Base-by-base conservation (phyloP, 2,888 invertebrate species). In the Pachliopta kotzebuea region DNA sequence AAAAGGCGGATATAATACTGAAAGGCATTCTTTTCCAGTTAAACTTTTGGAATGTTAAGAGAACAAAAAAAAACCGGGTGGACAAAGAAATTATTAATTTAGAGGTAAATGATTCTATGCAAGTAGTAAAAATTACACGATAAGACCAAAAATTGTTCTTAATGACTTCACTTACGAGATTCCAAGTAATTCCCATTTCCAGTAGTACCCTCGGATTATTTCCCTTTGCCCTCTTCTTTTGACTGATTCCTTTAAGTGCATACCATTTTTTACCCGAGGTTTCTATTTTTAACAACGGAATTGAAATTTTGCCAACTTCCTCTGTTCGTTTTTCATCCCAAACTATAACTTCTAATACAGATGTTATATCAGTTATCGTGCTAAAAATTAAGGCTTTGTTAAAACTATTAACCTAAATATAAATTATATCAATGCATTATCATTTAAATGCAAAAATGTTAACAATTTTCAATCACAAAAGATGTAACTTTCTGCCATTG, bases 241-340 rank as follows among this genome's bases (percentile, higher is more conserved):
- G 90, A 76, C 97, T 98, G 77, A 96, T 95, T 80, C 99, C 99
- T 85, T 99, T 99, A 49, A 99, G 92, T 0, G 96, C 96, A 84
- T 97, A 99, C 99, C 99, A 99, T 75, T 96, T 94, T 80, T 97
- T 96, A 74, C 96, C 96, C 0, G 96, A 96, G 79, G 96, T 97
- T 70, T 94, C 93, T 73, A 99, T 95, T 76, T 94, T 92, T 59
- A 98, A 86, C 66, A 99, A 85, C 0, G 98, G 98, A 77, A 99
- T 95, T 17, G 95, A 94, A 8, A 98, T 90, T 88, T 96, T 97
- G 31, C 98, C 99, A 18, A 99, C 90, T 81, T 98, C 98, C 86
- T 99, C 99, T 8, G 96, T 96, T 84, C 97, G 98, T 84, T 98
- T 98, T 85, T 99, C 99, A 80, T 99, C 99, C 77, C 94, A 97